phyloP scores from a whole-genome alignment of 2,113 vertebrate genomes.

The Paramisgurnus dabryanus region DNA sequence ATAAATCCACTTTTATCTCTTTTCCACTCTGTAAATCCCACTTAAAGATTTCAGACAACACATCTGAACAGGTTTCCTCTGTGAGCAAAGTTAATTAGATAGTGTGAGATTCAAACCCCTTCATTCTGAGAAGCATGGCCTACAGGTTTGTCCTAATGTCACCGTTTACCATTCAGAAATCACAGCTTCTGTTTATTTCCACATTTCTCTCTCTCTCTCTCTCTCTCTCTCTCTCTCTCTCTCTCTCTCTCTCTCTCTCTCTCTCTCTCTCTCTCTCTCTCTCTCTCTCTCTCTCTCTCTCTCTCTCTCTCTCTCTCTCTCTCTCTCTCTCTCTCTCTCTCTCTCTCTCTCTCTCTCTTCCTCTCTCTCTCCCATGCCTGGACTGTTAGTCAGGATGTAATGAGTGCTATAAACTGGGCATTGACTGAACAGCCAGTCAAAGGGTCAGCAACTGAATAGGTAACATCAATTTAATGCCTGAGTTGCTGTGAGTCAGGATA shows the following conservation, averaged over 20 bases:
- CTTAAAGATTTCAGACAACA: conserved; percentile 39
- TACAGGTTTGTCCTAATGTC: conserved; percentile 48
- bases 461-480: conserved; percentile 66
- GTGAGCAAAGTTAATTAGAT: conserved; percentile 44
- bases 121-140: conserved; percentile 37
- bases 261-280: background rate
- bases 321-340: too few species aligned
- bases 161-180: conserved; percentile 7
- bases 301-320: too few species aligned
- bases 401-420: conserved; percentile 57
- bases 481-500: conserved; percentile 70
- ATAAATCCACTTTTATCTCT: conserved; percentile 33
- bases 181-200: conserved; percentile 19
- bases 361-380: conserved; percentile 53
- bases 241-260: too few species aligned
- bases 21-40: conserved; percentile 47
- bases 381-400: conserved; percentile 61
- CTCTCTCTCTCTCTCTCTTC: too few species aligned
- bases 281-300: background rate
- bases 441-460: conserved; percentile 60
- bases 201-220: background rate
- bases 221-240: too few species aligned
- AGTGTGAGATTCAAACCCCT: conserved; percentile 28
- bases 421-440: conserved; percentile 55
- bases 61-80: conserved; percentile 41